phyloP scores from a whole-genome alignment of 2,113 vertebrate species.

The Marmota monax region DNA sequence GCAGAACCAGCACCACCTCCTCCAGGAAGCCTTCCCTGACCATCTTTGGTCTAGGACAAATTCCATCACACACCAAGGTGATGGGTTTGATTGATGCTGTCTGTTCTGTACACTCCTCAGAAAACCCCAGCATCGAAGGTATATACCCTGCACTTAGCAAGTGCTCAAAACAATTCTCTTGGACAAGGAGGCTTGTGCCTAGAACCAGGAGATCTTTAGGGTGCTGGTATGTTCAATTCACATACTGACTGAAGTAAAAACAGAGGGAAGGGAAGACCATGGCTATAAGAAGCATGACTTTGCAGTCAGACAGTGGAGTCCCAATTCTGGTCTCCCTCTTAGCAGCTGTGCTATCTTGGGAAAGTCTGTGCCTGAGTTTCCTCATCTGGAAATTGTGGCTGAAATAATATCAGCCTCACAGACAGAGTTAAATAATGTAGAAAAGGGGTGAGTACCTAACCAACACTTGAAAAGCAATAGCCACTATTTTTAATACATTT shows the following conservation, averaged over 20 bases:
- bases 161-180: neutral
- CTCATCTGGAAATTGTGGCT: neutral
- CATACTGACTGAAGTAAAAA: neutral
- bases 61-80: neutral
- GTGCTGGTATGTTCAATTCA: neutral
- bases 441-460: neutral
- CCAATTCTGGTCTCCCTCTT: neutral
- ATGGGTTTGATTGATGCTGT: neutral
- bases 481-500: neutral
- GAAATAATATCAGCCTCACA: neutral
- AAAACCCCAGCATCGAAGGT: neutral
- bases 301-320: neutral
- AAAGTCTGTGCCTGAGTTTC: neutral
- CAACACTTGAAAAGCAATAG: neutral
- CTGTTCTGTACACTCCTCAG: neutral
- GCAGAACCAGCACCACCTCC: neutral
- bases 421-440: neutral
- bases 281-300: neutral
- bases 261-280: neutral
- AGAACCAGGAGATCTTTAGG: neutral
- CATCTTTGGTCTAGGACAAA: neutral
- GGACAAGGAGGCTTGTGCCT: neutral
- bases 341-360: neutral
- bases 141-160: neutral
- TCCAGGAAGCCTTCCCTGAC: constrained; percentile 35